Percentiles rank a stretch among this genome's conserved stretches.
phyloP scores from a whole-genome alignment of 2,113 vertebrate species.

The Candoia aspera region DNA sequence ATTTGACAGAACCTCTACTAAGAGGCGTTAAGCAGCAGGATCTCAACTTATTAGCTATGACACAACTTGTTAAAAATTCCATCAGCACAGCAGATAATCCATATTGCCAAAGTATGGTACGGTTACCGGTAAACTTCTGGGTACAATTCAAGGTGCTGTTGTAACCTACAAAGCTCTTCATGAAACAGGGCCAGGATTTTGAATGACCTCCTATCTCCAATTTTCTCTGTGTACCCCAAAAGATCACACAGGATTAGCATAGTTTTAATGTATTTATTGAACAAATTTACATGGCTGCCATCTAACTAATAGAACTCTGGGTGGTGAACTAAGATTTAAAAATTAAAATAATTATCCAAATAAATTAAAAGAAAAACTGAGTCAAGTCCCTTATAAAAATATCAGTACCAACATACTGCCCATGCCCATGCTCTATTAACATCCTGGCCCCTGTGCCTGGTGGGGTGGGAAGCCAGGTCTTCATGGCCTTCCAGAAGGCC shows the following conservation, averaged over 20 bases:
- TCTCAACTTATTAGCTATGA: constrained; percentile 49
- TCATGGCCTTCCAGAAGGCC: not conserved
- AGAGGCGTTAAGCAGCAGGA: constrained; percentile 4
- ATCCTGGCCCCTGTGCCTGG: not conserved
- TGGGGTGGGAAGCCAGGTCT: not conserved
- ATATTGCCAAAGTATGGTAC: not conserved
- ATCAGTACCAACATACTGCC: not conserved
- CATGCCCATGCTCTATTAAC: not conserved
- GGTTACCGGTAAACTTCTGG: not conserved
- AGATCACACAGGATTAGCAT: not conserved
- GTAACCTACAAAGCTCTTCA: not conserved
- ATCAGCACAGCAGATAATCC: constrained; percentile 13
- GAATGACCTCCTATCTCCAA: not conserved
- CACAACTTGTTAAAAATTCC: not conserved
- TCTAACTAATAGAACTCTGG: not conserved
- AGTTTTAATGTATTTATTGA: not conserved
- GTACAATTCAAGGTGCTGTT: not conserved
- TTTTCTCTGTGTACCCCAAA: not conserved
- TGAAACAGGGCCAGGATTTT: no score
- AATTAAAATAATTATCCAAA: not conserved
- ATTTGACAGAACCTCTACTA: not conserved
- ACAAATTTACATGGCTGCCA: not conserved
- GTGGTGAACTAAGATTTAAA: not conserved
- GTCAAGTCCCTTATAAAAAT: not conserved
- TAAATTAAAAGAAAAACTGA: not conserved